Conservation (phyloP, 2,888 invertebrate species). For the Phorcus lineatus region DNA sequence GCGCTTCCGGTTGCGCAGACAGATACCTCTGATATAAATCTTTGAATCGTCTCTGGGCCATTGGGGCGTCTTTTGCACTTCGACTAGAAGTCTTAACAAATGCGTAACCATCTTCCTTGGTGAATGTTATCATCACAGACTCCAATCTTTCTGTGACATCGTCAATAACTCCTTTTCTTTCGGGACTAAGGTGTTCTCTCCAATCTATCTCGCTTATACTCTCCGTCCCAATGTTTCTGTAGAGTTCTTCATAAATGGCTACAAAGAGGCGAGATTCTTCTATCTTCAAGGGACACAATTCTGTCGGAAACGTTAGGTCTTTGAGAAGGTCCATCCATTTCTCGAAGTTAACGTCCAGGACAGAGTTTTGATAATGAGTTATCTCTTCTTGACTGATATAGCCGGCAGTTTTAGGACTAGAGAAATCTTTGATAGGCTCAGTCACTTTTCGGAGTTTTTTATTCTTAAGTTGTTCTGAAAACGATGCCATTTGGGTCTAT, state of each 20-base stretch:
- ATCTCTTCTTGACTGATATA: conserved; percentile 55
- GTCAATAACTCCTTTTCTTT: conserved; percentile 42
- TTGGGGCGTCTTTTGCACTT: conserved; percentile 67
- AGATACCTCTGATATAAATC: conserved; percentile 49
- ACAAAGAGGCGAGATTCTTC: conserved; percentile 58
- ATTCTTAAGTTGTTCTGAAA: conserved; percentile 52
- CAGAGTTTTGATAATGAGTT: conserved; percentile 55
- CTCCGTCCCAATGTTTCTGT: conserved; percentile 34
- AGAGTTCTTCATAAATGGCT: conserved; percentile 54
- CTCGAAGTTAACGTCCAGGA: conserved; percentile 64
- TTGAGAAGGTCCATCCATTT: conserved; percentile 55
- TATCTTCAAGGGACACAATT: conserved; percentile 49
- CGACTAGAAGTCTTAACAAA: conserved; percentile 67
- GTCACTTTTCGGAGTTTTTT: conserved; percentile 52
- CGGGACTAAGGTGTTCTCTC: conserved; percentile 32
- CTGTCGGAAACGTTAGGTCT: conserved; percentile 60
- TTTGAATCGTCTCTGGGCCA: conserved; percentile 54
- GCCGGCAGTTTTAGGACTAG: conserved; percentile 60
- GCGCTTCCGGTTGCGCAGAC: conserved; percentile 29
- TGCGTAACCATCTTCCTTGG: conserved; percentile 45
- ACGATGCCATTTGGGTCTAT: neutral
- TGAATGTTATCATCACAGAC: conserved; percentile 43
- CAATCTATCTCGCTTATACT: conserved; percentile 26
- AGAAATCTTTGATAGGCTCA: conserved; percentile 59
- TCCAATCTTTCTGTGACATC: conserved; percentile 45